phyloP scores from a whole-genome alignment of 2,113 vertebrate species.

The Trogon melanurus region DNA sequence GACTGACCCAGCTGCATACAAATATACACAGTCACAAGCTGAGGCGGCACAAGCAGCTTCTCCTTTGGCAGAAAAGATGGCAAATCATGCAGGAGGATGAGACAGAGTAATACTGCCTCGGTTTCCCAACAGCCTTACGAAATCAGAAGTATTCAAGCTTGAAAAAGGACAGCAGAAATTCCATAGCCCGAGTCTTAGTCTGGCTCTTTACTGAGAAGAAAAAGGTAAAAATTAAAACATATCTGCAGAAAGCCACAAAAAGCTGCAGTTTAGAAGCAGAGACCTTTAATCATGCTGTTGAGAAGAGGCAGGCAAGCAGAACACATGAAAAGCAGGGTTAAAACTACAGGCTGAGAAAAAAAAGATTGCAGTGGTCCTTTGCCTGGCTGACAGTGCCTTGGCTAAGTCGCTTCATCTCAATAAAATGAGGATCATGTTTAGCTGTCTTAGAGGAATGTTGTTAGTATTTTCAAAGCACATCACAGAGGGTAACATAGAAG shows the following conservation, averaged over 20 bases:
- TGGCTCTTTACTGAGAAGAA: not conserved
- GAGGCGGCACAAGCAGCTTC: not conserved
- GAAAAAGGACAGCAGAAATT: not conserved
- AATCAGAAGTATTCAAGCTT: not conserved
- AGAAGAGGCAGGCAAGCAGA: not conserved
- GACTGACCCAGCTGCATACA: not conserved
- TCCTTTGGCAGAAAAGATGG: not conserved
- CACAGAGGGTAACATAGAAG: not conserved
- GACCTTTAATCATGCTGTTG: not conserved
- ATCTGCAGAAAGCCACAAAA: not conserved
- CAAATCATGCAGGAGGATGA: not conserved
- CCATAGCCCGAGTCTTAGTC: not conserved
- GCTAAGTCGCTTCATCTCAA: not conserved
- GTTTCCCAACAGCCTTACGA: not conserved
- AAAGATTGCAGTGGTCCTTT: not conserved
- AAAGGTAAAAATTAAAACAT: not conserved
- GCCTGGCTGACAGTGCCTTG: not conserved
- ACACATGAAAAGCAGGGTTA: not conserved
- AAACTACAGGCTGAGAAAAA: not conserved
- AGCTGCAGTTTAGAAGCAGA: not conserved
- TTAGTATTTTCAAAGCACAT: not conserved
- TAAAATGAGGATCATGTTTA: not conserved
- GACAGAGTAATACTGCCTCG: not conserved
- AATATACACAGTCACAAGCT: not conserved
- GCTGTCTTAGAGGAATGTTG: not conserved